Evolutionary conservation across 1,140 invertebrate genomes (phyloP).

Genomic region (Pararge aegeria): DNA sequence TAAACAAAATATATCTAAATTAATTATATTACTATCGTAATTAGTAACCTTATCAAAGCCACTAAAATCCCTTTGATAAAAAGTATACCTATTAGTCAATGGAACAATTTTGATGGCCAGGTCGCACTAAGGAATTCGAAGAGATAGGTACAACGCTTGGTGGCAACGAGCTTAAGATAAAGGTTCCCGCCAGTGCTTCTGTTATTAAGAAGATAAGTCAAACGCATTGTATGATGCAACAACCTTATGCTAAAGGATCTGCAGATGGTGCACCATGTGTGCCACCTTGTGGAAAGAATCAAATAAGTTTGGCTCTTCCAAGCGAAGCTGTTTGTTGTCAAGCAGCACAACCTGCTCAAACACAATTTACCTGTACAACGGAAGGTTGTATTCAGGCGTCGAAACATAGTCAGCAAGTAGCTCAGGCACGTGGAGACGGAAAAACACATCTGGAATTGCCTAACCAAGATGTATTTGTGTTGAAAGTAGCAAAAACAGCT

Average conservation of each 20-base stretch:
- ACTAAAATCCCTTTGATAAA: too few relatives aligned
- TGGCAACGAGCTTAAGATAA: constrained; percentile 71
- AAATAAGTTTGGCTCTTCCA: constrained; percentile 61
- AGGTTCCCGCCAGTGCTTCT: constrained; percentile 59
- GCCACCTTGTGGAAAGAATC: constrained; percentile 68
- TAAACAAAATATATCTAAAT: background rate
- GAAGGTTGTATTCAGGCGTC: constrained; percentile 59
- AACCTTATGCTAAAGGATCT: constrained; percentile 48
- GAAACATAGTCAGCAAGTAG: constrained; percentile 51
- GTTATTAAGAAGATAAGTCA: constrained; percentile 74
- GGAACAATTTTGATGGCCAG: constrained; percentile 66
- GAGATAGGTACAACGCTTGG: constrained; percentile 64
- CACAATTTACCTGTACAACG: constrained; percentile 67
- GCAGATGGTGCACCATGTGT: constrained; percentile 44
- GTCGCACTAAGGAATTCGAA: constrained; percentile 69
- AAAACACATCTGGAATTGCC: constrained; percentile 35
- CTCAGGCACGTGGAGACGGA: constrained; percentile 47
- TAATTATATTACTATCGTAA: background rate
- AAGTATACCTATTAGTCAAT: constrained; percentile 15
- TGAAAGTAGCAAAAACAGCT: constrained; percentile 73
- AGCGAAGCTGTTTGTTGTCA: constrained; percentile 55
- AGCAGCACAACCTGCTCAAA: constrained; percentile 51
- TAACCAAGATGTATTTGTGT: constrained; percentile 61
- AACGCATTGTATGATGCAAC: constrained; percentile 64
- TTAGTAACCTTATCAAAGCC: background rate